phyloP scores from a whole-genome alignment of 2,888 invertebrate species.

The Troilus luridus region DNA sequence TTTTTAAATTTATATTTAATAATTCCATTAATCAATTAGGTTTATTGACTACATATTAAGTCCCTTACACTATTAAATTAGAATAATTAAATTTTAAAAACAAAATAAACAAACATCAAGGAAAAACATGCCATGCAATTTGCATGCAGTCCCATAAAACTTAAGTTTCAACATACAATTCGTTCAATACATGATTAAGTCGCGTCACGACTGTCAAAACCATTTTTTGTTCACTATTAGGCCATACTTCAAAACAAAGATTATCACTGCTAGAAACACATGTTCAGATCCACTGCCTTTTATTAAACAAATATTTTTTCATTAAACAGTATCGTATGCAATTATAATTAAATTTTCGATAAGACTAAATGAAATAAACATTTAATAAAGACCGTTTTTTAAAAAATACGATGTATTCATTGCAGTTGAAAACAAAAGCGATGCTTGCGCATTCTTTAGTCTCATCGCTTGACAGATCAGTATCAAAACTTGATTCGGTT shows the following conservation, averaged over 20 bases:
- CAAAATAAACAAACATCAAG: conserved; percentile 28
- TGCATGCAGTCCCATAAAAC: conserved; percentile 56
- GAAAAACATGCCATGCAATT: conserved; percentile 57
- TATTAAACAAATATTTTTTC: conserved; percentile 2
- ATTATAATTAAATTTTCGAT: not conserved
- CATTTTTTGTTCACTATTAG: conserved; percentile 54
- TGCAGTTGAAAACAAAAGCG: not conserved
- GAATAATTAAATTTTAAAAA: conserved; percentile 36
- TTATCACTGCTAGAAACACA: conserved; percentile 38
- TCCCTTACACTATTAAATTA: not conserved
- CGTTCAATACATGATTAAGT: not conserved
- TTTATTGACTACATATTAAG: conserved; percentile 29
- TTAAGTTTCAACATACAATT: conserved; percentile 57
- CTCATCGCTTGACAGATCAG: conserved; percentile 1
- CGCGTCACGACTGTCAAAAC: conserved; percentile 20
- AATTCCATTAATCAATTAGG: not conserved
- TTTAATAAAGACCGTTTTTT: not conserved
- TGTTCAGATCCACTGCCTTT: conserved; percentile 44
- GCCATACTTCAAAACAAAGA: conserved; percentile 58
- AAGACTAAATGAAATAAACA: not conserved
- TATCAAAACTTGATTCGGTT: conserved; percentile 17
- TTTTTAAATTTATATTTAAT: not conserved
- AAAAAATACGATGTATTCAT: not conserved
- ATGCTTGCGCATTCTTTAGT: conserved; percentile 36
- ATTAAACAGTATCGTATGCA: not conserved